Percentiles rank a stretch among this genome's conserved stretches.
phyloP scores from a whole-genome alignment of 1,140 invertebrate genomes.

The Drosophila sechellia region DNA sequence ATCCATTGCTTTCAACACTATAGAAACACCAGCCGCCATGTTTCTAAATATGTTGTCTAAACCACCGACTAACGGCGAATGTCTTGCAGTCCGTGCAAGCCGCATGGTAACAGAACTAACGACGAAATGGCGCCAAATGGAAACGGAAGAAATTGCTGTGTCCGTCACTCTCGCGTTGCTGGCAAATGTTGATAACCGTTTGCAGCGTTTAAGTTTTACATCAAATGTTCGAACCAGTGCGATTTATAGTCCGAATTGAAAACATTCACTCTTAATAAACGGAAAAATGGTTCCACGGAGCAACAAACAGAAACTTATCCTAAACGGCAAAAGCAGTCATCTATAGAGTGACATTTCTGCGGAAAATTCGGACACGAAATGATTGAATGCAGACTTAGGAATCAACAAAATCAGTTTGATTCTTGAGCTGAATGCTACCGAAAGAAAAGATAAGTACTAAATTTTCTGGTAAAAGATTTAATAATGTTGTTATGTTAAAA shows the following conservation, averaged over 20 bases:
- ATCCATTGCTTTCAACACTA: not conserved
- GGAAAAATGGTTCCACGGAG: conserved; percentile 29
- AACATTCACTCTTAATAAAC: conserved; percentile 16
- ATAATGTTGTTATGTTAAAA: conserved; percentile 2
- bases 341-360: conserved; percentile 32
- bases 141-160: not conserved
- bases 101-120: conserved; percentile 33
- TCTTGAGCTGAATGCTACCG: conserved; percentile 4
- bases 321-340: not conserved
- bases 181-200: not conserved
- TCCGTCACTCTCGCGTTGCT: not conserved
- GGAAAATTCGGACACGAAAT: conserved; percentile 28
- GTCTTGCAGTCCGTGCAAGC: not conserved
- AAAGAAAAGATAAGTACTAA: not conserved
- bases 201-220: not conserved
- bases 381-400: conserved; percentile 19
- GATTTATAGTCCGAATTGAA: conserved; percentile 17
- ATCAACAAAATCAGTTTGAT: conserved; percentile 39
- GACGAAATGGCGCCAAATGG: conserved; percentile 25
- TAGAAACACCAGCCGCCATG: not conserved
- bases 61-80: not conserved
- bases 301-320: conserved; percentile 16
- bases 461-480: not conserved
- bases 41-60: not conserved
- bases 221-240: not conserved